A percentile compares a stretch with the other conserved stretches of the same genome.
phyloP scores from a whole-genome alignment of 2,113 vertebrate genomes.

The Oophaga pumilio region DNA sequence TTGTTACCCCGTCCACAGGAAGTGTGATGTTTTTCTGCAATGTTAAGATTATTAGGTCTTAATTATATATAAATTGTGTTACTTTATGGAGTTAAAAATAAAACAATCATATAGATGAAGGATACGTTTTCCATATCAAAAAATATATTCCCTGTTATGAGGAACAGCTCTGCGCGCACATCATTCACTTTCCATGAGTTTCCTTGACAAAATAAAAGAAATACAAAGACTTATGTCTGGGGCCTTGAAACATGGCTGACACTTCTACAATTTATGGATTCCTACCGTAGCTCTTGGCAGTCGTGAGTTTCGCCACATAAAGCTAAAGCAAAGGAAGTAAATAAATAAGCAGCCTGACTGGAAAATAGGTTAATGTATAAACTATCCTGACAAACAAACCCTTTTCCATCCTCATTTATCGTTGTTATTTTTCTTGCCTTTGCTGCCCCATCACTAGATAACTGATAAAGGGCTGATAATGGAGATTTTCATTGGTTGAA shows the following conservation, averaged over 20 bases:
- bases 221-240: not conserved
- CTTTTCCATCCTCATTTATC: not conserved
- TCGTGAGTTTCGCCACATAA: slow-evolving; percentile 29
- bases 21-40: not conserved
- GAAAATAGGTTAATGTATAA: slow-evolving; percentile 5
- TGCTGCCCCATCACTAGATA: not conserved
- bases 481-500: not conserved
- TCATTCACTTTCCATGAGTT: not conserved
- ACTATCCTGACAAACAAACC: not conserved
- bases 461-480: not conserved
- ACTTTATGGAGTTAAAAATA: not conserved
- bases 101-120: not conserved
- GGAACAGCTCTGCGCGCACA: not conserved
- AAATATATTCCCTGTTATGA: not conserved
- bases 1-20: too few relatives aligned
- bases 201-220: slow-evolving; percentile 26
- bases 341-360: slow-evolving; percentile 3
- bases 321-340: slow-evolving; percentile 21
- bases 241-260: slow-evolving; percentile 23
- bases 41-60: not conserved
- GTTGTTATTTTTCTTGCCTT: not conserved
- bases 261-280: slow-evolving; percentile 14
- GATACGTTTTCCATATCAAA: not conserved
- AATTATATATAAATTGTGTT: not conserved
- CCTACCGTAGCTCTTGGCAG: not conserved